Conservation (phyloP, 2,888 invertebrate species). For the Drosophila recens region DNA sequence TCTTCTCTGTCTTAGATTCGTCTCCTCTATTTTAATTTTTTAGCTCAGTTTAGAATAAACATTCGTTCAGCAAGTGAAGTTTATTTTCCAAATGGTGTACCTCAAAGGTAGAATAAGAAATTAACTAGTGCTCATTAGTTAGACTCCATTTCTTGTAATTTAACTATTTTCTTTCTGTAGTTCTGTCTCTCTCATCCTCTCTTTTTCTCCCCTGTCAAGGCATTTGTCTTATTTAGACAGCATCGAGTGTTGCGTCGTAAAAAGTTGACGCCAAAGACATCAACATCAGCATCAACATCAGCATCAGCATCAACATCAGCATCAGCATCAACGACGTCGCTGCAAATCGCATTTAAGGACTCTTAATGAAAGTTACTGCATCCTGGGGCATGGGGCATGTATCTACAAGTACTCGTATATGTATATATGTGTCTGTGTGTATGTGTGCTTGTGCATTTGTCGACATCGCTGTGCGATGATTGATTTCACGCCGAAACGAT, state of each 20-base stretch:
- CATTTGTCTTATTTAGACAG: conserved; percentile 72
- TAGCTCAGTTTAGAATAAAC: too few species aligned
- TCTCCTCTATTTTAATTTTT: too few species aligned
- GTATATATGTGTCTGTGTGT: conserved; percentile 22
- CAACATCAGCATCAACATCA: conserved; percentile 17
- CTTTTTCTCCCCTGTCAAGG: conserved; percentile 13
- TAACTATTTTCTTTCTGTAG: not conserved
- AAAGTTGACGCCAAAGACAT: conserved; percentile 43
- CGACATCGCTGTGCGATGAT: conserved; percentile 74
- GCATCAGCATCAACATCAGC: conserved; percentile 45
- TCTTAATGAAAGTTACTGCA: conserved; percentile 82
- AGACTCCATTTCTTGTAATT: not conserved
- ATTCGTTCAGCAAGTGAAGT: not conserved
- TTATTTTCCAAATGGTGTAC: not conserved
- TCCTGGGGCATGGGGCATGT: conserved; percentile 67
- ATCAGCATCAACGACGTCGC: conserved; percentile 61
- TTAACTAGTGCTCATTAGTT: conserved; percentile 54
- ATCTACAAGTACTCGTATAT: conserved; percentile 3
- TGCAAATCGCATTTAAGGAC: conserved; percentile 82
- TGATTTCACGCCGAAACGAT: conserved; percentile 83
- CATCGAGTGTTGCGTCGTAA: conserved; percentile 24
- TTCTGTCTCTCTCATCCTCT: not conserved
- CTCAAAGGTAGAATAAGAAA: not conserved
- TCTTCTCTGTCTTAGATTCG: too few species aligned
- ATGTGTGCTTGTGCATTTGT: conserved; percentile 43